A percentile compares a stretch with the other conserved stretches of the same genome.
These are phyloP conservation scores for Himalopsyche kuldschensis DNA, from an alignment of 2,888 invertebrate species.

Conservation along the genomic window DNA sequence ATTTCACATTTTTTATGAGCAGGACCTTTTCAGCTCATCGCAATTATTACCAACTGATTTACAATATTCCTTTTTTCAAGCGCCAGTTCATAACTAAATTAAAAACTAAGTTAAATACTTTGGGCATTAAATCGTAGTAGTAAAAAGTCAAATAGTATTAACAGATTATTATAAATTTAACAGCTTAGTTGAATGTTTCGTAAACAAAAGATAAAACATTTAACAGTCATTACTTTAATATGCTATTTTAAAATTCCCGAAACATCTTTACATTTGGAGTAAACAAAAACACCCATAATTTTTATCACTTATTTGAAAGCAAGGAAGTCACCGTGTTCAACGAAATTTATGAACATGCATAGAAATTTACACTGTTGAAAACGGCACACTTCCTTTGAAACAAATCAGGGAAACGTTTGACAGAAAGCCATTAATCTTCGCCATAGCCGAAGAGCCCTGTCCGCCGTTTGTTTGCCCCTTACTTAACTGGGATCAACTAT, in stretches of 20 bases:
- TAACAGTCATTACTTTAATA: not conserved
- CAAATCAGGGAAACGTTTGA: not conserved
- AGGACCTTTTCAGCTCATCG: too few relatives aligned
- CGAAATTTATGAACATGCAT: not conserved
- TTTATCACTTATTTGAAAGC: not conserved
- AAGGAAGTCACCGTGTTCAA: not conserved
- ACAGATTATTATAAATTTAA: not conserved
- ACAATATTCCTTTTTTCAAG: too few relatives aligned
- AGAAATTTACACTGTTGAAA: not conserved
- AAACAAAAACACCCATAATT: not conserved
- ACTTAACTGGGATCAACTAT: conserved; percentile 1
- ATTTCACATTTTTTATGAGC: too few relatives aligned
- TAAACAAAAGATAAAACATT: not conserved
- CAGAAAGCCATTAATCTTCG: conserved; percentile 13
- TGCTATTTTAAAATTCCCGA: not conserved
- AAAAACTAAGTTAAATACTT: too few relatives aligned
- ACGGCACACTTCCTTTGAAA: not conserved
- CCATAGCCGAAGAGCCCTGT: not conserved
- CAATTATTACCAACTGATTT: too few relatives aligned
- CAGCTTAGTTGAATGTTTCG: not conserved
- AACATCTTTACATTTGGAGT: not conserved
- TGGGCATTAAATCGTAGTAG: too few relatives aligned
- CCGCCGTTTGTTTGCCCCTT: not conserved
- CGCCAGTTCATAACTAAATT: too few relatives aligned
- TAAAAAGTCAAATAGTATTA: too few relatives aligned